These are phyloP conservation scores for Orbicella faveolata DNA, from an alignment of 64 coral and sea anemone genomes.

Conservation along the genomic window DNA sequence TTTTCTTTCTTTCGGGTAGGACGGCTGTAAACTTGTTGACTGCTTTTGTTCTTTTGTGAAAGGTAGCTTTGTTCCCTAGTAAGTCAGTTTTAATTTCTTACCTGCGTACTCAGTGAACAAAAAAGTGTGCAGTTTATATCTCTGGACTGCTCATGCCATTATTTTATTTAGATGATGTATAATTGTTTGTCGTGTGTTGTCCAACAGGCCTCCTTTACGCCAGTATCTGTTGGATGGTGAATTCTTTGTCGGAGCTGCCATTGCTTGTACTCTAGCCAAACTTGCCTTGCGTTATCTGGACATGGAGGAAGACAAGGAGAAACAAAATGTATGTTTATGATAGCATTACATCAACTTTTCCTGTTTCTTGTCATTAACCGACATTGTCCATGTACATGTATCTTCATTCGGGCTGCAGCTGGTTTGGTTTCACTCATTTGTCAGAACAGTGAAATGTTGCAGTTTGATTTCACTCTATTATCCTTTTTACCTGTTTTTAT, in stretches of 20 bases:
- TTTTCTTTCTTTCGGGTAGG: too few species aligned
- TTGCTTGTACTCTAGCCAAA: constrained; percentile 91
- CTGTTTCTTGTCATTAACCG: too few species aligned
- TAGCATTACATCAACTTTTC: not conserved
- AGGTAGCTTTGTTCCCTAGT: too few species aligned
- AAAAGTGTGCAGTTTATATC: too few species aligned
- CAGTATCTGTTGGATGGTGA: constrained; percentile 98
- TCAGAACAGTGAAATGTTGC: not conserved
- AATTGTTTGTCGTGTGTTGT: not conserved
- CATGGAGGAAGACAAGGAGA: constrained; percentile 65
- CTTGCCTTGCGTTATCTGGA: constrained; percentile 89
- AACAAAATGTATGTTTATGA: constrained; percentile 82
- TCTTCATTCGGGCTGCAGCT: too few species aligned
- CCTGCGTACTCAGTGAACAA: too few species aligned
- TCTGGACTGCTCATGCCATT: not conserved
- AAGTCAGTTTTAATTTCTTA: too few species aligned
- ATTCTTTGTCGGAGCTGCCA: constrained; percentile 95
- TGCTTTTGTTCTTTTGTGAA: too few species aligned
- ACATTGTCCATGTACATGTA: too few species aligned
- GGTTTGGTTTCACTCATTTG: too few species aligned
- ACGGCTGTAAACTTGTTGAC: too few species aligned
- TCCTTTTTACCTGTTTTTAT: not conserved
- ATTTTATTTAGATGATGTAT: not conserved
- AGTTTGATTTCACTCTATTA: not conserved
- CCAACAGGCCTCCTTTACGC: constrained; percentile 86